These are phyloP conservation scores for Bombus waltoni DNA, from an alignment of 1,140 invertebrate genomes.

Conservation along the genomic window DNA sequence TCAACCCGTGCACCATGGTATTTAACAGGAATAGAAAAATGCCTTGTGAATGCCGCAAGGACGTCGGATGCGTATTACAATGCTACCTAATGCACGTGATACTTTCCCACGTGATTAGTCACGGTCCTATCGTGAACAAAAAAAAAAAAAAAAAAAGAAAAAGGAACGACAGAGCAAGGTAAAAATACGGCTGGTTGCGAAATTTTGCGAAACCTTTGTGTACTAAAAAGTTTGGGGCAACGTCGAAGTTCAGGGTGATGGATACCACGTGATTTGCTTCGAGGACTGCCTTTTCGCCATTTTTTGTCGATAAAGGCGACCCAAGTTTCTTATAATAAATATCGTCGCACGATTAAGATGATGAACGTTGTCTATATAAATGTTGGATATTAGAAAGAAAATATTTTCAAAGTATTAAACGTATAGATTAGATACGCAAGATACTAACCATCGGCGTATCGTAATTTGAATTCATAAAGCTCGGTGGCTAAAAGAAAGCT, in stretches of 20 bases:
- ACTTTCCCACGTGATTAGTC: slow-evolving; percentile 64
- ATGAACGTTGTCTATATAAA: too few species aligned
- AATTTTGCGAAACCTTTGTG: not conserved
- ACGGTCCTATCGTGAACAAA: slow-evolving; percentile 22
- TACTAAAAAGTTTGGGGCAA: not conserved
- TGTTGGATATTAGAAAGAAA: too few species aligned
- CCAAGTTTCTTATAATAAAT: too few species aligned
- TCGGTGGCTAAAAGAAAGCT: too few species aligned
- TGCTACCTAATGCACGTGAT: slow-evolving; percentile 56
- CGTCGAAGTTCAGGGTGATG: not conserved
- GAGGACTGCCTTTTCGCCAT: not conserved
- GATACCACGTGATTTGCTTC: not conserved
- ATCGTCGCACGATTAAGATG: too few species aligned
- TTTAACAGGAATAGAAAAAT: slow-evolving; percentile 49
- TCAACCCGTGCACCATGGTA: slow-evolving; percentile 26
- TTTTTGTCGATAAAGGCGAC: too few species aligned
- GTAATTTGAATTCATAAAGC: too few species aligned
- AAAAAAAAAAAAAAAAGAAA: not conserved
- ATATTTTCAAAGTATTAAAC: too few species aligned
- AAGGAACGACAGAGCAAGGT: not conserved
- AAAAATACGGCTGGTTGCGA: not conserved
- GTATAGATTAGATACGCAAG: too few species aligned
- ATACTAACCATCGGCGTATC: too few species aligned
- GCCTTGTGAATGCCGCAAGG: slow-evolving; percentile 58
- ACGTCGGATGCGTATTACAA: slow-evolving; percentile 56